These are phyloP conservation scores for Ophthalmolycus amberensis DNA, from an alignment of 2,113 vertebrate genomes.

Conservation along the genomic window DNA sequence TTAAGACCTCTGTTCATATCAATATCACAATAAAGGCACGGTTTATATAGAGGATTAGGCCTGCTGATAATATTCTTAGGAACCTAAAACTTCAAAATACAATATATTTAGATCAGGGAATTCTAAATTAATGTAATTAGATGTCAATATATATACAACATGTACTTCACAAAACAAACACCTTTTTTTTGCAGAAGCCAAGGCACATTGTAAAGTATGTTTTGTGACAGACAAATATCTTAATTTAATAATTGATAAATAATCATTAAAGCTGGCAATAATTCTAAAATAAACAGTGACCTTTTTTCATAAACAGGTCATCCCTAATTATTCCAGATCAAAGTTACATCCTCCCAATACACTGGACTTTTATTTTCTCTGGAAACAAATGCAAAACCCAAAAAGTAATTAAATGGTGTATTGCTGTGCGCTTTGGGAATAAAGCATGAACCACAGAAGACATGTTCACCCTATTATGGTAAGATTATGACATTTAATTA, in stretches of 20 bases:
- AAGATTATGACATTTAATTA: slow-evolving; percentile 55
- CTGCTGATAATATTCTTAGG: not conserved
- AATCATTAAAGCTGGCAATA: not conserved
- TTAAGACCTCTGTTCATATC: not conserved
- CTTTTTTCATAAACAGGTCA: slow-evolving; percentile 46
- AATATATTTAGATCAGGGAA: not conserved
- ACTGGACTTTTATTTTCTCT: slow-evolving; percentile 52
- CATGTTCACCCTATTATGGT: slow-evolving; percentile 20
- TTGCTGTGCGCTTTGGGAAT: slow-evolving; percentile 47
- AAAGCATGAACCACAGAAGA: slow-evolving; percentile 33
- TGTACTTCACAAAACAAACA: not conserved
- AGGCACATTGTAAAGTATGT: not conserved
- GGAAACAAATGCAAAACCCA: slow-evolving; percentile 50
- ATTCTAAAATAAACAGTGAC: slow-evolving; percentile 52
- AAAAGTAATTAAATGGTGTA: slow-evolving; percentile 46
- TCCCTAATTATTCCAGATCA: slow-evolving; percentile 33
- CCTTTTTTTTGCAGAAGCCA: not conserved
- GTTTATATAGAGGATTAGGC: not conserved
- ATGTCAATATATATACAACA: not conserved
- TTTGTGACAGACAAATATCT: not conserved
- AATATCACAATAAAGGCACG: not conserved
- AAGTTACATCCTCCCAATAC: slow-evolving; percentile 36
- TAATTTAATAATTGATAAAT: too few relatives aligned
- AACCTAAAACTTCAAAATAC: not conserved
- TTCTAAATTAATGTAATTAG: not conserved